These are phyloP conservation scores for Chrysopilus asiliformis DNA, from an alignment of 2,888 invertebrate species.

Conservation along the genomic window DNA sequence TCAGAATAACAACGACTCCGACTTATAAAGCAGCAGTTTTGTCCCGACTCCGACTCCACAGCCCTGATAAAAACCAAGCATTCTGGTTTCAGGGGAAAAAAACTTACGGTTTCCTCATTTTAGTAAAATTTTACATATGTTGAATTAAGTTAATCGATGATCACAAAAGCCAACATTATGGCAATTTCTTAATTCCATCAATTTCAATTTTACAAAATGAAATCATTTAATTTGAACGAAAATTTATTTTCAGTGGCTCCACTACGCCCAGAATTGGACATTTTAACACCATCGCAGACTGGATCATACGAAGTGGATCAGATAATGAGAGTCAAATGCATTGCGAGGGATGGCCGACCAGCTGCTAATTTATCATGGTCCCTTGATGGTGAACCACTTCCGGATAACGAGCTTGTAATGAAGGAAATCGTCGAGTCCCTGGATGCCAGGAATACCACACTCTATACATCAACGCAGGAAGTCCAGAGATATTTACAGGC, in stretches of 20 bases:
- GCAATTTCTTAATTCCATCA: no score
- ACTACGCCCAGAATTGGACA: constrained; percentile 28
- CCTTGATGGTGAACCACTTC: constrained; percentile 49
- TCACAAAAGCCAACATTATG: no score
- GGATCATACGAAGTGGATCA: constrained; percentile 41
- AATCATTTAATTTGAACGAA: not conserved
- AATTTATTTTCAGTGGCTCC: constrained; percentile 25
- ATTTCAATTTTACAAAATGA: not conserved
- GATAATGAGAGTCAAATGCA: constrained; percentile 49
- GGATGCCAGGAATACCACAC: constrained; percentile 40
- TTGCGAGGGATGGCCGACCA: constrained; percentile 55
- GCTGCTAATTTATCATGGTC: constrained; percentile 64
- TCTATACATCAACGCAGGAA: constrained; percentile 51
- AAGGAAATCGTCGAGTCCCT: constrained; percentile 31
- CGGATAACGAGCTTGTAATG: constrained; percentile 43
- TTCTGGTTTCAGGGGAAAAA: no score
- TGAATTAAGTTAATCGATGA: no score
- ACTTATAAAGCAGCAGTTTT: no score
- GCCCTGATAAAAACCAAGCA: no score
- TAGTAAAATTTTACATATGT: no score
- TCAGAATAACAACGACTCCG: no score
- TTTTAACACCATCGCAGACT: constrained; percentile 21
- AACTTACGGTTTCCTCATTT: no score
- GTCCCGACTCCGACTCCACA: no score
- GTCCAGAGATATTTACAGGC: constrained; percentile 47